Base-by-base conservation (phyloP, 1,140 invertebrate genomes). In the Probaryconus sp. region DNA sequence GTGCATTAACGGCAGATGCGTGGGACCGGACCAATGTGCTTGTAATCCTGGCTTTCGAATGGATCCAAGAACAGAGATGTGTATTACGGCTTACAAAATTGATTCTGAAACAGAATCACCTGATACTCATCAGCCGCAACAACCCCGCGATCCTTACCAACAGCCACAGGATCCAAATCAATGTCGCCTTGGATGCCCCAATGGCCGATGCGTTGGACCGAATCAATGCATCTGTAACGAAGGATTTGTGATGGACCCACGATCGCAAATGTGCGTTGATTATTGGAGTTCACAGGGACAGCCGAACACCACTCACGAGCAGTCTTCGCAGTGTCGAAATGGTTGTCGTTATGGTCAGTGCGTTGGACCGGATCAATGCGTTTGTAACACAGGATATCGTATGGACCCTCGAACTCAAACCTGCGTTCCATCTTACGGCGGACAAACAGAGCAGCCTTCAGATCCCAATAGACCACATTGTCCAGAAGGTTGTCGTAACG, bases 181-280 rank as follows among this genome's bases (percentile, higher is more conserved):
- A 16, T 87, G 86, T 53, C 79, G 81, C 6, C 73, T 75, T 6
- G 83, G 80, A 3, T 88, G 86, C 30, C 55, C 35, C 0, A 80
- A 88, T 42, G 86, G 85, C 0, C 43, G 68, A 13, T 60, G 53
- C 24, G 11, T 58, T 0, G 87, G 85, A 1, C 86, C 84, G 0
- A 83, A 82, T 6, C 51, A 81, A 0, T 88, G 86, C 58, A 61
- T 61, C 3, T 88, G 86, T 45, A 35, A 77, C 26, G 30, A 72
- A 0, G 86, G 85, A 79, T 85, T 68, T 20, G 5, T 58, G 6
- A 31, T 76, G 18, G 50, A 70, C 28, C 26, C 2, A 61, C 64
- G 65, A 18, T 30, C 33, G 11, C 30, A 13, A 16, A 60, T 5
- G 9, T 55, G 61, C 21, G 21, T 69, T 10, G 24, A 45, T 58